Evolutionary conservation across 1,140 invertebrate genomes (phyloP), one percentile per base, ranked within the genome.

Genomic region (Steinernema khuongi): DNA sequence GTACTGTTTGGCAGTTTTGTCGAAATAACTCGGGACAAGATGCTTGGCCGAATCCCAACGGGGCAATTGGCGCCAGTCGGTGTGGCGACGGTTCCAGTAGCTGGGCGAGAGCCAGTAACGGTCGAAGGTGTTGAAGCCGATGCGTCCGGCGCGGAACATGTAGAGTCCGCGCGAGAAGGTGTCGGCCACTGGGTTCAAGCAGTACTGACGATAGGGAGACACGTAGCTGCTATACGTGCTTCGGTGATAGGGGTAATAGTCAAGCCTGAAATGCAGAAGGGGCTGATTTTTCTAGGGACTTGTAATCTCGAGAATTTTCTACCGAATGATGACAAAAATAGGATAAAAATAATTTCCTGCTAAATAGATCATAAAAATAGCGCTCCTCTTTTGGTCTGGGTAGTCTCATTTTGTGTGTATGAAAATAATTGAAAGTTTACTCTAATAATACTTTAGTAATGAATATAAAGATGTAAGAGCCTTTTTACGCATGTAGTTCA

Each of bases 1-100:
- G 50, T 60, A 60, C 26, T 60, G 50, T 22, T 60, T 60, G 50
- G 50, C 50, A 60, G 50, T 60, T 60, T 60, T 60, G 50, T 60
- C 50, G 19, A 60, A 60, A 22, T 60, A 60, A 22, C 50, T 60
- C 7, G 50, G 50, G 4, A 22, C 22, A 14, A 7, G 11, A 22
- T 60, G 14, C 50, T 60, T 60, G 14, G 11, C 50, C 50, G 26
- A n/a, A 14, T 7, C 50, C 11, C 4, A 60, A 26, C 50, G 50
- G 19, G 14, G 7, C 50, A 22, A n/a, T 26, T 60, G 50, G 19
- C 50, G 50, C 11, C 11, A 60, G 19, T 22, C 19, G 50, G 50
- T 60, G 50, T 60, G 50, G 19, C 50, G 50, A 4, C 50, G 50
- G 19, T 60, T 22, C 50, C 50, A 60, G 19, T 60, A 60, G 22